Conservation (phyloP, 2,113 vertebrate species). For the Crotalus viridis region DNA sequence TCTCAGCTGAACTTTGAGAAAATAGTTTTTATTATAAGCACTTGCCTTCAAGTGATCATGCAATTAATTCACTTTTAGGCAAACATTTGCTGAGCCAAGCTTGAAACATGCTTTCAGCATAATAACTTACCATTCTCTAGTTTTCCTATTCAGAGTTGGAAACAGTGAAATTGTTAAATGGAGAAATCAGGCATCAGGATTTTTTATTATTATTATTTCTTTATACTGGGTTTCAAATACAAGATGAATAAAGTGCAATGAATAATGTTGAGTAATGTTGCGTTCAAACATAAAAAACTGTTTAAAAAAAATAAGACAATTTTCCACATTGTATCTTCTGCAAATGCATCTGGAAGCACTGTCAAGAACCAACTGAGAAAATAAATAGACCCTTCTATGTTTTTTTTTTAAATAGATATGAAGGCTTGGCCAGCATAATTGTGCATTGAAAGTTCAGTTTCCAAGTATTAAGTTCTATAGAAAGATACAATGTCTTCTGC, state of each 20-base stretch:
- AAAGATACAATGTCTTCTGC: not conserved
- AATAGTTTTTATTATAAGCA: not conserved
- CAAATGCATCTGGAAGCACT: not conserved
- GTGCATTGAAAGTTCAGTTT: not conserved
- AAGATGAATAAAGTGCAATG: conserved; percentile 21
- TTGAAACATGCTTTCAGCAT: conserved; percentile 16
- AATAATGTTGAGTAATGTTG: conserved; percentile 19
- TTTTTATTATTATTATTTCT: not conserved
- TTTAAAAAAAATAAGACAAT: conserved; percentile 14
- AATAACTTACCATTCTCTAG: not conserved
- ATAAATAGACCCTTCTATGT: not conserved
- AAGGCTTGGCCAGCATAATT: not conserved
- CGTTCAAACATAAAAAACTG: conserved; percentile 19
- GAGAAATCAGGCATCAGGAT: not conserved
- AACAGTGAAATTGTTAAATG: conserved; percentile 1
- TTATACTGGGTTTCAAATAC: conserved; percentile 25
- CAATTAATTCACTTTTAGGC: conserved; percentile 38
- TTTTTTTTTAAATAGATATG: not conserved
- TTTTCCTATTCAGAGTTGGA: not conserved
- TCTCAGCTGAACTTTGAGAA: conserved; percentile 21
- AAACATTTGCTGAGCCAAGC: conserved; percentile 33
- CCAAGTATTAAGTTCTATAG: conserved; percentile 9
- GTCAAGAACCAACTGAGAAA: not conserved
- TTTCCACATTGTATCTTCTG: conserved; percentile 28
- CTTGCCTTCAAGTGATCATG: conserved; percentile 4